A percentile compares a stretch with the other conserved stretches of the same genome.
phyloP scores from a whole-genome alignment of 2,113 vertebrate genomes.

The Semicossyphus pulcher region DNA sequence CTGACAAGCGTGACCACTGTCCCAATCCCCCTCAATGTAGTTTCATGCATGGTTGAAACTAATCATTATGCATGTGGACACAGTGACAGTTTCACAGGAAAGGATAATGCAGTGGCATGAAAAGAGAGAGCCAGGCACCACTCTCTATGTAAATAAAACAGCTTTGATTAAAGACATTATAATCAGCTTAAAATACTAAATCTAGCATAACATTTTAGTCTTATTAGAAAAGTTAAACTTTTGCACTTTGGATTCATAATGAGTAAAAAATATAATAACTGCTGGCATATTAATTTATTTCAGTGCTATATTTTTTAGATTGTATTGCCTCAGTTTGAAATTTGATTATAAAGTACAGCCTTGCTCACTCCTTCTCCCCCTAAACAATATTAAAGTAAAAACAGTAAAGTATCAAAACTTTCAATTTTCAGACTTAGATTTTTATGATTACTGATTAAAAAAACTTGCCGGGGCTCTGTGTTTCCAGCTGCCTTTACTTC shows the following conservation, averaged over 20 bases:
- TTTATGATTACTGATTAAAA: not conserved
- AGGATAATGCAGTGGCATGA: slow-evolving; percentile 29
- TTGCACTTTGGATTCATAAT: not conserved
- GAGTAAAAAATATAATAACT: not conserved
- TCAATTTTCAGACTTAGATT: not conserved
- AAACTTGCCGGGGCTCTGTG: not conserved
- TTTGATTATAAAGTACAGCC: too few relatives aligned
- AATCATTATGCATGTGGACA: slow-evolving; percentile 73
- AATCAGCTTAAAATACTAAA: not conserved
- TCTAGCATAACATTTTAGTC: not conserved
- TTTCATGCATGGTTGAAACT: slow-evolving; percentile 78
- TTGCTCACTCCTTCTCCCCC: too few relatives aligned
- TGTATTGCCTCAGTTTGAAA: too few relatives aligned
- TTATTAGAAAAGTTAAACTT: not conserved
- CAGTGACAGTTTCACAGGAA: slow-evolving; percentile 59
- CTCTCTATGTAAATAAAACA: slow-evolving; percentile 32
- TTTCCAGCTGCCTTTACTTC: slow-evolving; percentile 21
- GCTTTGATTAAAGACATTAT: not conserved
- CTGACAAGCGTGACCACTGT: slow-evolving; percentile 73
- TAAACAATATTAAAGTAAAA: too few relatives aligned
- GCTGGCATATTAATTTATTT: not conserved
- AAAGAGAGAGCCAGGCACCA: slow-evolving; percentile 15
- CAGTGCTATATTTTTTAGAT: not conserved
- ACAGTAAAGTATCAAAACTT: too few relatives aligned
- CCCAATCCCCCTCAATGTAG: slow-evolving; percentile 70